Evolutionary conservation across 2,113 vertebrate genomes (phyloP).

Genomic region (Diglossa brunneiventris): DNA sequence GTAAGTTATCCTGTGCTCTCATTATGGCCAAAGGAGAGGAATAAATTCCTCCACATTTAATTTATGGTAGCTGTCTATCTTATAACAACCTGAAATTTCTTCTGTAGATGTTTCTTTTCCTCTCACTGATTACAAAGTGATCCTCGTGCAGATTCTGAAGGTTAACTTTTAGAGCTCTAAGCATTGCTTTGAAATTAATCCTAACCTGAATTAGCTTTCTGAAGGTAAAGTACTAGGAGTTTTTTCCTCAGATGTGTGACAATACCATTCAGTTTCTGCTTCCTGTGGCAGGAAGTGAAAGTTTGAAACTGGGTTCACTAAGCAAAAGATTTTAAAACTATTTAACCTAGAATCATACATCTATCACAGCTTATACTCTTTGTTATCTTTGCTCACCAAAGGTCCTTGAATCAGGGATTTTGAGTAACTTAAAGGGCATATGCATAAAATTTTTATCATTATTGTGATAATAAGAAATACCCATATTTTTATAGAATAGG

Average conservation of each 20-base stretch:
- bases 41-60: background rate
- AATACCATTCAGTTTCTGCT: background rate
- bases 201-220: background rate
- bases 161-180: background rate
- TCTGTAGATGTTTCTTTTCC: background rate
- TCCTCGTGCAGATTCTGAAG: background rate
- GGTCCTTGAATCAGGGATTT: background rate
- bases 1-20: background rate
- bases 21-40: background rate
- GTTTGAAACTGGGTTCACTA: background rate
- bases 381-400: background rate
- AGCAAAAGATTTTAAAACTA: background rate
- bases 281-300: background rate
- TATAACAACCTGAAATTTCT: background rate
- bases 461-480: background rate
- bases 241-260: background rate
- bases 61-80: background rate
- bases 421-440: background rate
- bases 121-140: background rate
- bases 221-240: background rate
- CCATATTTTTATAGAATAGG: fast-evolving
- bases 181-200: background rate
- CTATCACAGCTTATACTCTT: background rate
- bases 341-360: background rate
- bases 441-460: background rate